A percentile compares a stretch with the other conserved stretches of the same genome.
Conservation (phyloP, 2,113 vertebrate species). For the Thinocorus orbignyianus region DNA sequence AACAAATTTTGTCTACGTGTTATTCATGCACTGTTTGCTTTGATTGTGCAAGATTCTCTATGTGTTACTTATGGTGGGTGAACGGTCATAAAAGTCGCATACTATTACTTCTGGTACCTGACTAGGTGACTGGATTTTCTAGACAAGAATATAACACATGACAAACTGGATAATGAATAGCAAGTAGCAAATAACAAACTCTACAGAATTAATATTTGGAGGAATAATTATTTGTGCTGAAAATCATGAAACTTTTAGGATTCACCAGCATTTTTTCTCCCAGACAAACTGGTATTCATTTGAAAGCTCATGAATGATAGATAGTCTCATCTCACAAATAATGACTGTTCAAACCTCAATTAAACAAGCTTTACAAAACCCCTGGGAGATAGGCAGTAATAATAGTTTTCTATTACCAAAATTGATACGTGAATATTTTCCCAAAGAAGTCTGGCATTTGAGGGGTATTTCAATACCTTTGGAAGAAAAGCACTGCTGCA, state of each 20-base stretch:
- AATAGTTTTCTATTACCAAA: constrained; percentile 35
- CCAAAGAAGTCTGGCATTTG: neutral
- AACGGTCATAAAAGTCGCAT: constrained; percentile 26
- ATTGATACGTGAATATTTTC: constrained; percentile 3
- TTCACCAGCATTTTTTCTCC: neutral
- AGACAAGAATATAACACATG: neutral
- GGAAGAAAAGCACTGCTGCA: neutral
- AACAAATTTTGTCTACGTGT: constrained; percentile 12
- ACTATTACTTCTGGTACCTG: constrained; percentile 15
- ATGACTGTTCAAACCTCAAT: constrained; percentile 50
- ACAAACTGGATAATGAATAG: neutral
- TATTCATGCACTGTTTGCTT: constrained; percentile 44
- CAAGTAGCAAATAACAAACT: neutral
- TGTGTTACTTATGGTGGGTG: constrained; percentile 19
- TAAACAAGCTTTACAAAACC: constrained; percentile 44
- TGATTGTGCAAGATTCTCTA: constrained; percentile 4
- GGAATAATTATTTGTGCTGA: constrained; percentile 32
- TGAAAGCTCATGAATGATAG: constrained; percentile 59
- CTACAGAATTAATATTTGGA: neutral
- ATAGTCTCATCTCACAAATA: constrained; percentile 59
- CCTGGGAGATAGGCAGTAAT: constrained; percentile 11
- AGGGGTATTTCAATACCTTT: neutral
- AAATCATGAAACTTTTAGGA: constrained; percentile 34
- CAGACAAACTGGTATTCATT: constrained; percentile 6
- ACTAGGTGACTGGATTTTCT: neutral